Conservation (phyloP, 1,140 invertebrate genomes). For the Meloidogyne floridensis region DNA sequence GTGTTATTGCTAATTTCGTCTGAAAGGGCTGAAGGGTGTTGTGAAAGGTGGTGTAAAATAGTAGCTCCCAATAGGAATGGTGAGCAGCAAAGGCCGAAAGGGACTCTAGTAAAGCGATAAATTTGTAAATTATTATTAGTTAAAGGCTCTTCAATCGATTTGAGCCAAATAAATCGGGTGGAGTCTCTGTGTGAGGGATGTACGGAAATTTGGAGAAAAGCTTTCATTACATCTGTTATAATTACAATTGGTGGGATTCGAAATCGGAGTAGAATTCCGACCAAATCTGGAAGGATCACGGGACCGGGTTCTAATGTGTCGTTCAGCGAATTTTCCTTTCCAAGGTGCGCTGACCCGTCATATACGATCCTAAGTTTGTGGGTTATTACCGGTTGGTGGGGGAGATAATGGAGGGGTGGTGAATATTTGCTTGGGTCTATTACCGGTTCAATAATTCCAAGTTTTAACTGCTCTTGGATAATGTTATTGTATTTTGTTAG, state of each 20-base stretch:
- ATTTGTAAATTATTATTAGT: neutral
- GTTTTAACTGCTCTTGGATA: neutral
- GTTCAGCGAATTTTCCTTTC: neutral
- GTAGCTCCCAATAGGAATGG: conserved; percentile 9
- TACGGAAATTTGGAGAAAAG: conserved; percentile 26
- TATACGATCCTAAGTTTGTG: conserved; percentile 17
- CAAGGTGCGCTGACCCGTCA: conserved; percentile 5
- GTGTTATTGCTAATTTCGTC: neutral
- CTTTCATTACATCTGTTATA: neutral
- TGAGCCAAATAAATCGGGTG: conserved; percentile 38
- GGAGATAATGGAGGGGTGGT: neutral
- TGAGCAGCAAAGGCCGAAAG: conserved; percentile 13
- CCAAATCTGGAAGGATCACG: neutral
- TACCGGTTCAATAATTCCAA: conserved; percentile 17
- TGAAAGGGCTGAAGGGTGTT: neutral
- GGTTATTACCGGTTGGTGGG: conserved; percentile 13
- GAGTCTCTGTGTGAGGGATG: conserved; percentile 29
- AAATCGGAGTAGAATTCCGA: conserved; percentile 2
- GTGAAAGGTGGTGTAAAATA: neutral
- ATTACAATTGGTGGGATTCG: conserved; percentile 15
- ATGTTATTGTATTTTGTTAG: too few species aligned
- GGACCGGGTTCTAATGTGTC: conserved; percentile 12
- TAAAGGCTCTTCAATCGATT: neutral
- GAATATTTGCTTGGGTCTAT: neutral
- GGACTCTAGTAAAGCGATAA: conserved; percentile 22